Evolutionary conservation across 2,797 vertebrate species (phyloP).

Genomic region (Babyrousa celebensis): DNA sequence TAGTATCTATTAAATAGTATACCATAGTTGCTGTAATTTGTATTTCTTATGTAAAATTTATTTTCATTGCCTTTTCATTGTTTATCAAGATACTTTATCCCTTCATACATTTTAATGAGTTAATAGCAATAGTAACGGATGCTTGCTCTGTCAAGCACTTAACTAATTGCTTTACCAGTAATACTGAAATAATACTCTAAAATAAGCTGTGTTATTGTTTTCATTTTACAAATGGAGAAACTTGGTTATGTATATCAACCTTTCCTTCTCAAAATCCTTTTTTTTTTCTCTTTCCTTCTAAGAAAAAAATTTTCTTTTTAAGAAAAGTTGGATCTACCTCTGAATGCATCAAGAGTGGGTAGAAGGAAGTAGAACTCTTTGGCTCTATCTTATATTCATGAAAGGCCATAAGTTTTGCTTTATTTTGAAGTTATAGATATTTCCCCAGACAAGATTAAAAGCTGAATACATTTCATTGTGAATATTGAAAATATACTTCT

Average conservation of each 20-base stretch:
- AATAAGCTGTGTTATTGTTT: not conserved
- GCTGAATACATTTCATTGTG: conserved; percentile 61
- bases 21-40: not conserved
- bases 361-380: not conserved
- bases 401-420: conserved; percentile 56
- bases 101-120: conserved; percentile 40
- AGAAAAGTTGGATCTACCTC: not conserved
- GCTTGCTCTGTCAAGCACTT: not conserved
- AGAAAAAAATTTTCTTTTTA: not conserved
- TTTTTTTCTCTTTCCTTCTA: not conserved
- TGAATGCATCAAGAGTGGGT: not conserved
- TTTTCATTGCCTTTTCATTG: not conserved
- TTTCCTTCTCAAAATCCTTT: conserved; percentile 25
- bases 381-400: conserved; percentile 46
- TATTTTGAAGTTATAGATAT: conserved; percentile 73
- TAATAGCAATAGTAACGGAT: conserved; percentile 22
- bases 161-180: not conserved
- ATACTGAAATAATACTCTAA: not conserved
- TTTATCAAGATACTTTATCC: conserved; percentile 26
- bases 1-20: conserved; percentile 42
- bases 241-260: not conserved
- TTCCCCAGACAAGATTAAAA: conserved; percentile 67
- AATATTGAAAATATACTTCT: conserved; percentile 63
- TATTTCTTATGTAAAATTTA: conserved; percentile 31
- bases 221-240: conserved; percentile 23